Evolutionary conservation across 2,888 invertebrate species (phyloP).

Genomic region (Microchrysa polita): DNA sequence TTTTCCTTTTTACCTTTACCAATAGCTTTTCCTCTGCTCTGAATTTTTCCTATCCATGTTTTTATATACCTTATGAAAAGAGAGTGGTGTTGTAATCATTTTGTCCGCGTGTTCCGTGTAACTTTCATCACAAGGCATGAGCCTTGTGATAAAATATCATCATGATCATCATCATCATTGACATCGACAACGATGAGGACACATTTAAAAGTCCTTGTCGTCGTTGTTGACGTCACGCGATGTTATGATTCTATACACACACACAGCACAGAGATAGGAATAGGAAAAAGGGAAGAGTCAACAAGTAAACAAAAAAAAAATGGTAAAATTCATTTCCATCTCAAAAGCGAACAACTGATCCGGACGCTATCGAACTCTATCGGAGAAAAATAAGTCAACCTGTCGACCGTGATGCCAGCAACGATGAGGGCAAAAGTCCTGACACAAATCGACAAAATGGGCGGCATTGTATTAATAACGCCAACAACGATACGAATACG

Average conservation of each 20-base stretch:
- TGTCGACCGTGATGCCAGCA: constrained; percentile 19
- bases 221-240: constrained; percentile 12
- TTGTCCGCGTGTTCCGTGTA: constrained; percentile 44
- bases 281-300: constrained; percentile 23
- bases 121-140: constrained; percentile 31
- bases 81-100: constrained; percentile 47
- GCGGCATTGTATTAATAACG: constrained; percentile 16
- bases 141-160: no score
- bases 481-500: no score
- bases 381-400: constrained; percentile 67
- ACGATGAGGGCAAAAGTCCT: constrained; percentile 5
- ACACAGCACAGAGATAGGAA: no score
- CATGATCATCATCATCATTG: constrained; percentile 14
- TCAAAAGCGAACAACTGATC: constrained; percentile 71
- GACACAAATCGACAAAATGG: background rate
- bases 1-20: no score
- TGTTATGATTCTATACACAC: no score
- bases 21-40: constrained; percentile 1
- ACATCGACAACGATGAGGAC: constrained; percentile 24
- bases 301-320: constrained; percentile 31
- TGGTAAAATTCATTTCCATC: constrained; percentile 47
- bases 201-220: constrained; percentile 6
- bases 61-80: background rate
- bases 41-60: constrained; percentile 17
- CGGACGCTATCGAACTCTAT: constrained; percentile 69